These are phyloP conservation scores for Hyperoplus immaculatus DNA, from an alignment of 2,797 vertebrate species.

Conservation along the genomic window DNA sequence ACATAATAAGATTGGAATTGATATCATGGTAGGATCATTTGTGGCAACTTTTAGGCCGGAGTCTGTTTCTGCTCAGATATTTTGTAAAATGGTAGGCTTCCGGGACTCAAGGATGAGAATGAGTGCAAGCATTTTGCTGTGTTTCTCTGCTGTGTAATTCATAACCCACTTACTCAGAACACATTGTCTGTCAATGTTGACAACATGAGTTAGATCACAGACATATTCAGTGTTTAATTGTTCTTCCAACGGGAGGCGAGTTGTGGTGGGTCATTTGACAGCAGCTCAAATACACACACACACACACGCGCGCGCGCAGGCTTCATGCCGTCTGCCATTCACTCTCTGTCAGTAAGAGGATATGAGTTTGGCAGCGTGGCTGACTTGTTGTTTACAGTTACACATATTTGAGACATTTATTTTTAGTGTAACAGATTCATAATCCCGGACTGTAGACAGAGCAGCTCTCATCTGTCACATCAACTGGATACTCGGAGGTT, in stretches of 20 bases:
- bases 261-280: conserved; percentile 43
- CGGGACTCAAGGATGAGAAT: conserved; percentile 8
- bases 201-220: neutral
- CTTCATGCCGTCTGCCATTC: conserved; percentile 47
- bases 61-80: conserved; percentile 1
- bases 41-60: neutral
- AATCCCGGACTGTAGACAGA: conserved; percentile 31
- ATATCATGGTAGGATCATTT: conserved; percentile 22
- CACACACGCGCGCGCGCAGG: neutral
- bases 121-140: neutral
- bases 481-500: neutral
- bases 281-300: conserved; percentile 10
- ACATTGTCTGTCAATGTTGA: neutral
- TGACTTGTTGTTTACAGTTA: conserved; percentile 48
- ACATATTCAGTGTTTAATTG: neutral
- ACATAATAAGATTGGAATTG: conserved; percentile 13
- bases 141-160: neutral
- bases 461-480: conserved; percentile 41
- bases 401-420: conserved; percentile 29
- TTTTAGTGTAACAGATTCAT: conserved; percentile 38
- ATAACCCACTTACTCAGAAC: neutral
- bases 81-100: conserved; percentile 3
- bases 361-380: conserved; percentile 35
- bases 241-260: conserved; percentile 16
- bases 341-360: conserved; percentile 52